These are phyloP conservation scores for Pelecanoides urinatrix DNA, from an alignment of 2,113 vertebrate species.

Conservation along the genomic window DNA sequence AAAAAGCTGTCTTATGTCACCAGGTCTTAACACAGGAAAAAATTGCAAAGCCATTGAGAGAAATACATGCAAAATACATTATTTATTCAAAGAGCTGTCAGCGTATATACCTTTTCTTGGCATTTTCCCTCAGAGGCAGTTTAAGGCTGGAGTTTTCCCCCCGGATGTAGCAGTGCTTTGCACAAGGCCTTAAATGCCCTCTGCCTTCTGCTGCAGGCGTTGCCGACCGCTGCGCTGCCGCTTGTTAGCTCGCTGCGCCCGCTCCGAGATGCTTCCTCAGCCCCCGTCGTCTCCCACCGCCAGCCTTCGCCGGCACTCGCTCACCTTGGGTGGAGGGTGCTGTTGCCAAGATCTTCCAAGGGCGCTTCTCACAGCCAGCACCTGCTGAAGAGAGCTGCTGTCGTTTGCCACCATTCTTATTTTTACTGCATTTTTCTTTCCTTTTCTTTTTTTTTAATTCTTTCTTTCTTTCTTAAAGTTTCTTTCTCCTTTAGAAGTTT, in stretches of 20 bases:
- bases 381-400: background rate
- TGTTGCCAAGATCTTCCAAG: background rate
- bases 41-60: background rate
- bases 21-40: background rate
- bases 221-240: background rate
- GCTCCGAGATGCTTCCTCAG: background rate
- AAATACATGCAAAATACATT: background rate
- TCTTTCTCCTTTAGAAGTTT: background rate
- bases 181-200: background rate
- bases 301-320: background rate
- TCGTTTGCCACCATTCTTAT: rapidly evolving
- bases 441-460: background rate
- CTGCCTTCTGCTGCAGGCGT: background rate
- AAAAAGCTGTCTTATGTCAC: background rate
- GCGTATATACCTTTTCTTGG: background rate
- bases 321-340: background rate
- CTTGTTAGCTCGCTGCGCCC: background rate
- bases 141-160: background rate
- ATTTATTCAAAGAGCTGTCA: background rate
- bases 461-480: background rate
- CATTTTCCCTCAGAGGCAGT: background rate
- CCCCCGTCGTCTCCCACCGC: rapidly evolving
- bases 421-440: background rate
- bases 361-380: background rate
- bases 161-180: background rate